Evolutionary conservation across 2,113 vertebrate genomes (phyloP).

Genomic region (Otis tarda): DNA sequence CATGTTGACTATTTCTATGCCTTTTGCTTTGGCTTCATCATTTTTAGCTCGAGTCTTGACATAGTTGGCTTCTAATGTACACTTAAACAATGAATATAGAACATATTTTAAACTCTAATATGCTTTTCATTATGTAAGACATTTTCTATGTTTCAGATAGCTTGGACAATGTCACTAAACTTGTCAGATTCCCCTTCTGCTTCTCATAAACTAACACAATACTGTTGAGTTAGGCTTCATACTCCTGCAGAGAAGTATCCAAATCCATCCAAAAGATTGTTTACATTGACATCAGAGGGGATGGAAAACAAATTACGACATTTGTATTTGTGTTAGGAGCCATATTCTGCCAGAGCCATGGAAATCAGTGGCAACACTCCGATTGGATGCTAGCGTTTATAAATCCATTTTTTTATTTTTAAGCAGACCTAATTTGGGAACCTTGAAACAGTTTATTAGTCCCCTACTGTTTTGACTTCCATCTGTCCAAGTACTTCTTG

Average conservation of each 20-base stretch:
- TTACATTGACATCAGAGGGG: conserved; percentile 49
- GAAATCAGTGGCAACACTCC: background rate
- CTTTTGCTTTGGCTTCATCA: background rate
- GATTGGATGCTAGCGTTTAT: background rate
- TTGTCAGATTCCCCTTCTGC: conserved; percentile 24
- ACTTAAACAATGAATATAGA: background rate
- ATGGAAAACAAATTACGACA: conserved; percentile 45
- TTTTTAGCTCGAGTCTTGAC: background rate
- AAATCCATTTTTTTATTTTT: conserved; percentile 42
- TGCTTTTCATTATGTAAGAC: background rate
- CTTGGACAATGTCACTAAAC: background rate
- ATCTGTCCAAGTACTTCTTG: background rate
- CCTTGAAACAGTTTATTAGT: conserved; percentile 28
- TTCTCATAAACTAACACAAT: conserved; percentile 31
- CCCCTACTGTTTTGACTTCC: conserved; percentile 14
- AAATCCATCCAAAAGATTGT: conserved; percentile 28
- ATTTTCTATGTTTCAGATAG: background rate
- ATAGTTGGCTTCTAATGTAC: background rate
- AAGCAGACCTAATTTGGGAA: conserved; percentile 18
- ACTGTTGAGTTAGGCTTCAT: background rate
- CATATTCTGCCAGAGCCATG: conserved; percentile 21
- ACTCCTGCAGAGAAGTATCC: background rate
- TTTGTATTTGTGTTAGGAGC: conserved; percentile 30
- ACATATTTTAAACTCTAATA: background rate
- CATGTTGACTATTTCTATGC: background rate